Conservation (phyloP, 2,888 invertebrate species). For the Hyalella azteca region DNA sequence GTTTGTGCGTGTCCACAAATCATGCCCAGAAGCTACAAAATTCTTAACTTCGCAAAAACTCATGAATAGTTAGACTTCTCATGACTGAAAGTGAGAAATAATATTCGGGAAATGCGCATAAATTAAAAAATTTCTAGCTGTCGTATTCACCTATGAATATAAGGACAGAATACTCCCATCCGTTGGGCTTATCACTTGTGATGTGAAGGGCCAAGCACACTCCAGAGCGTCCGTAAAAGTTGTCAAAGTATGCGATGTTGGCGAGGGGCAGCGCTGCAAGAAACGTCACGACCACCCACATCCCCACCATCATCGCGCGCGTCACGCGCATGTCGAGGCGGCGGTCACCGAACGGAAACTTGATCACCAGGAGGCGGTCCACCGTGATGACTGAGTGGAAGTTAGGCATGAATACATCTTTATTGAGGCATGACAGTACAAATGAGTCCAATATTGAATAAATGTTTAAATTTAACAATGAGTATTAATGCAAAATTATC, state of each 20-base stretch:
- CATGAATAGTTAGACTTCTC: too few species aligned
- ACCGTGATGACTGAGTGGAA: slow-evolving; percentile 62
- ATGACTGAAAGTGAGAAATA: too few species aligned
- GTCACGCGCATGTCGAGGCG: slow-evolving; percentile 62
- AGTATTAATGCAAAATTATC: too few species aligned
- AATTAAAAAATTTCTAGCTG: not conserved
- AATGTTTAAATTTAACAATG: too few species aligned
- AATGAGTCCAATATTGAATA: not conserved
- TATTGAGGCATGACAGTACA: not conserved
- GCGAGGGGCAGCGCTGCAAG: slow-evolving; percentile 63
- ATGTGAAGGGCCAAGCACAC: slow-evolving; percentile 67
- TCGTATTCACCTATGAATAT: slow-evolving; percentile 63
- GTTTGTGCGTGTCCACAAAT: too few species aligned
- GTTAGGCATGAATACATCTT: not conserved
- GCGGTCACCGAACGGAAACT: slow-evolving; percentile 63
- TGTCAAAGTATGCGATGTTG: slow-evolving; percentile 63
- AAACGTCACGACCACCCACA: slow-evolving; percentile 62
- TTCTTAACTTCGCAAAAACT: too few species aligned
- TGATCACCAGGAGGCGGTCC: slow-evolving; percentile 63
- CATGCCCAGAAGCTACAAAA: too few species aligned
- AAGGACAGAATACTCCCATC: slow-evolving; percentile 68
- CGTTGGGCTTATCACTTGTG: slow-evolving; percentile 65
- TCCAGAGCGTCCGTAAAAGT: slow-evolving; percentile 67
- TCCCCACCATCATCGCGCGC: slow-evolving; percentile 61
- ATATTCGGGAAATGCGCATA: too few species aligned